These are phyloP conservation scores for Schlechtendalia chinensis DNA, from an alignment of 1,140 invertebrate genomes.

Conservation along the genomic window DNA sequence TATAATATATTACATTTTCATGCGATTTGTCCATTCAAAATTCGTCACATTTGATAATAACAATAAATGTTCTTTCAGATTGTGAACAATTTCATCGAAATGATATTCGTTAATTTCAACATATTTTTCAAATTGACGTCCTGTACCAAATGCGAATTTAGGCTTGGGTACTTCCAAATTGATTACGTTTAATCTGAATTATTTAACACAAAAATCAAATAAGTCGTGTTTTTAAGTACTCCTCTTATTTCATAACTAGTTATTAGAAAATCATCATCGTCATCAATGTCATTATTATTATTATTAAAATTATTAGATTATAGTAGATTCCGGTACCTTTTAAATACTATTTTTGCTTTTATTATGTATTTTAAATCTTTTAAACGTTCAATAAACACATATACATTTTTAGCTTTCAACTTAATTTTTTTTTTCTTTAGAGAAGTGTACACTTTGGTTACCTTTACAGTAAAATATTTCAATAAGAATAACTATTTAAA, in stretches of 20 bases:
- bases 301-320: too few relatives aligned
- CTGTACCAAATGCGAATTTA: neutral
- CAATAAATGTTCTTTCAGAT: neutral
- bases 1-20: neutral
- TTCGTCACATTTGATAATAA: neutral
- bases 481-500: neutral
- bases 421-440: neutral
- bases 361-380: constrained; percentile 26
- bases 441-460: neutral
- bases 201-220: neutral
- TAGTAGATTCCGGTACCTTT: neutral
- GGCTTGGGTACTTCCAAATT: neutral
- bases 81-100: neutral
- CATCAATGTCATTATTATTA: neutral
- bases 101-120: neutral
- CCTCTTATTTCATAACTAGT: neutral
- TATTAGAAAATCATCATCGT: neutral
- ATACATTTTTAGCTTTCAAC: neutral
- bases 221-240: neutral
- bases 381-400: neutral
- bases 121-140: neutral
- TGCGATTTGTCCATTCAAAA: neutral
- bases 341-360: constrained; percentile 15
- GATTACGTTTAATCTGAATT: neutral
- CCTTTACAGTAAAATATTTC: neutral